Percentiles rank a stretch among this genome's conserved stretches.
phyloP scores from a whole-genome alignment of 1,140 invertebrate species.

The Calephelis virginiensis region DNA sequence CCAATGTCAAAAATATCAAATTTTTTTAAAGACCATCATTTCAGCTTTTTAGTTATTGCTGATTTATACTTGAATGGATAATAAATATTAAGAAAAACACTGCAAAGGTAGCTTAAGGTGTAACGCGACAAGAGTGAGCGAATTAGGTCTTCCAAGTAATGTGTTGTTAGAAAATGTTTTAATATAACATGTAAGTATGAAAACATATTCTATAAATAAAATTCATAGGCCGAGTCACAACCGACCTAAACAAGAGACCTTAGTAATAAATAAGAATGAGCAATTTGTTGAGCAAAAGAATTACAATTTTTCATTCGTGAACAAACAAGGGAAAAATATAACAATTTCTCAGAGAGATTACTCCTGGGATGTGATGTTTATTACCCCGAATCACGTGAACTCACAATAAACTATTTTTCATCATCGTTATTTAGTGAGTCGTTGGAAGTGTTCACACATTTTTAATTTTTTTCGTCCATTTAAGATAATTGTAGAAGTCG shows the following conservation, averaged over 20 bases:
- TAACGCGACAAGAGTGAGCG: too few relatives aligned
- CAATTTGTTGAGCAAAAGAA: slow-evolving; percentile 28
- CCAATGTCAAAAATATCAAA: too few relatives aligned
- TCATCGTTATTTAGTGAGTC: slow-evolving; percentile 64
- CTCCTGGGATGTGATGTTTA: slow-evolving; percentile 60
- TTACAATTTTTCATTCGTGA: slow-evolving; percentile 55
- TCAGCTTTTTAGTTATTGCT: too few relatives aligned
- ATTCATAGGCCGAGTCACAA: slow-evolving; percentile 13
- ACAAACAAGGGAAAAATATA: slow-evolving; percentile 56
- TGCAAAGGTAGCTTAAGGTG: too few relatives aligned
- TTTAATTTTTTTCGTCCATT: slow-evolving; percentile 51
- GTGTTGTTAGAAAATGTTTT: too few relatives aligned
- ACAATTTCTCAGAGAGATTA: slow-evolving; percentile 67
- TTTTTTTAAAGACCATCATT: too few relatives aligned
- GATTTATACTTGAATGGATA: too few relatives aligned
- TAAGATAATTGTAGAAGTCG: too few relatives aligned
- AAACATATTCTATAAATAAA: slow-evolving; percentile 1
- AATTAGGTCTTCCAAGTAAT: too few relatives aligned
- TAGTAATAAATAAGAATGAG: slow-evolving; percentile 16
- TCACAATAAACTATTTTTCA: slow-evolving; percentile 73
- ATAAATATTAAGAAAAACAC: too few relatives aligned
- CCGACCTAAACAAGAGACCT: slow-evolving; percentile 16
- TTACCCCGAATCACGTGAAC: slow-evolving; percentile 71
- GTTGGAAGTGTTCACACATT: slow-evolving; percentile 51
- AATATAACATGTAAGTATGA: too few relatives aligned